A percentile compares a stretch with the other conserved stretches of the same genome.
phyloP scores from a whole-genome alignment of 2,113 vertebrate genomes.

The Pavo muticus region DNA sequence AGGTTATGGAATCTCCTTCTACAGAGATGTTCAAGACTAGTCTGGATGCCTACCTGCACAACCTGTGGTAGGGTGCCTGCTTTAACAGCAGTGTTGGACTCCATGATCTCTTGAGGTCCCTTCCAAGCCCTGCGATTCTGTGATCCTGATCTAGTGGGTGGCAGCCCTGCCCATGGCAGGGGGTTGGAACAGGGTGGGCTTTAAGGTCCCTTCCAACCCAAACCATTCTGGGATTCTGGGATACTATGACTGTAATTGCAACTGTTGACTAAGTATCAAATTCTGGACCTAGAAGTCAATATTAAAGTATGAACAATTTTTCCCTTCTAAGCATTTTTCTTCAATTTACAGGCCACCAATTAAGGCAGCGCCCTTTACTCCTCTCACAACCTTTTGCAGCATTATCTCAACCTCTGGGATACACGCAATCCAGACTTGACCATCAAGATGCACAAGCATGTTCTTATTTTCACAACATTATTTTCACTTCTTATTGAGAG shows the following conservation, averaged over 20 bases:
- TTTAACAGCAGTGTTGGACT: no score
- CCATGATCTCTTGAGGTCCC: no score
- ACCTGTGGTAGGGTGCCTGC: no score
- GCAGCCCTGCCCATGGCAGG: no score
- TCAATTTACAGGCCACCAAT: neutral
- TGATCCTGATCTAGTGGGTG: neutral
- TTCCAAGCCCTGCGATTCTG: no score
- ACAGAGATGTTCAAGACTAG: no score
- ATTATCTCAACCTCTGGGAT: neutral
- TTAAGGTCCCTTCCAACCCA: no score
- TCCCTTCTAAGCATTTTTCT: neutral
- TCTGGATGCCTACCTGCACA: no score
- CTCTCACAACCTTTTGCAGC: neutral
- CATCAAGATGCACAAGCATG: neutral
- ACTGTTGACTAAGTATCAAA: neutral
- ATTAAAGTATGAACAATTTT: neutral
- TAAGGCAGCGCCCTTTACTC: neutral
- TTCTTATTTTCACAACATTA: neutral
- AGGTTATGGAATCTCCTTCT: no score
- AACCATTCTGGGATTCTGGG: no score
- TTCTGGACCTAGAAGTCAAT: neutral
- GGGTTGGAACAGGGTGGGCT: no score
- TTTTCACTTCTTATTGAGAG: neutral
- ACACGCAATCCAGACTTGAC: neutral
- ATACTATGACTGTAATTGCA: neutral